A percentile compares a stretch with the other conserved stretches of the same genome.
Evolutionary conservation across 2,888 invertebrate genomes (phyloP).

Genomic region (Gymnocheta viridis): DNA sequence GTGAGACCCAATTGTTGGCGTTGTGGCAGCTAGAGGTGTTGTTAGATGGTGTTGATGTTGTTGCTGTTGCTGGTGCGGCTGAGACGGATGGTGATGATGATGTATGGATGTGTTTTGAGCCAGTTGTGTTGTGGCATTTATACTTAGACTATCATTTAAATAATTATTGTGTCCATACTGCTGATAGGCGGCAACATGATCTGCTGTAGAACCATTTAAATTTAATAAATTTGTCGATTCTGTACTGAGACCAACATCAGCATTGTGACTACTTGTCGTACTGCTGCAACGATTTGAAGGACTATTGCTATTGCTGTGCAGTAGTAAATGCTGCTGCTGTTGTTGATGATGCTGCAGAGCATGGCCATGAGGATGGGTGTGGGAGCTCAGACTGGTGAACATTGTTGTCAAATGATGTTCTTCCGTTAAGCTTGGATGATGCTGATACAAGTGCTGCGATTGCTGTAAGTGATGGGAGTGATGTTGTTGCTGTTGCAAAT

Average conservation of each 20-base stretch:
- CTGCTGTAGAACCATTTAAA: conserved; percentile 65
- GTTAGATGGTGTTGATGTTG: conserved; percentile 71
- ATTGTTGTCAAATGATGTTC: conserved; percentile 59
- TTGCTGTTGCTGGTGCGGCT: conserved; percentile 69
- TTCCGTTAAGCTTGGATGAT: conserved; percentile 79
- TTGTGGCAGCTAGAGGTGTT: conserved; percentile 48
- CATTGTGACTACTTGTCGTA: conserved; percentile 76
- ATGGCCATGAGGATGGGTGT: conserved; percentile 37
- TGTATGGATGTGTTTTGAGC: conserved; percentile 59
- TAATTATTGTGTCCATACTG: conserved; percentile 68
- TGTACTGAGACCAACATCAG: conserved; percentile 73
- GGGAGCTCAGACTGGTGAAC: conserved; percentile 64
- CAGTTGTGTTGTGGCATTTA: conserved; percentile 61
- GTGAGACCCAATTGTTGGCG: conserved; percentile 60
- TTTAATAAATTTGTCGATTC: conserved; percentile 66
- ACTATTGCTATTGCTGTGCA: conserved; percentile 78
- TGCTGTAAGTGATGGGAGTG: conserved; percentile 70
- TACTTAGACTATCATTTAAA: conserved; percentile 70
- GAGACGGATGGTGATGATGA: conserved; percentile 42
- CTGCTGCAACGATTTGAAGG: conserved; percentile 76
- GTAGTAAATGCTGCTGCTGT: conserved; percentile 71
- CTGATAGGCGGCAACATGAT: conserved; percentile 63
- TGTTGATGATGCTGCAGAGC: conserved; percentile 73
- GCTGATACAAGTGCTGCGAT: conserved; percentile 78
- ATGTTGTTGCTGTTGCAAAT: conserved; percentile 70